Conservation (phyloP, 1,140 invertebrate genomes). For the Oedothorax gibbosus region DNA sequence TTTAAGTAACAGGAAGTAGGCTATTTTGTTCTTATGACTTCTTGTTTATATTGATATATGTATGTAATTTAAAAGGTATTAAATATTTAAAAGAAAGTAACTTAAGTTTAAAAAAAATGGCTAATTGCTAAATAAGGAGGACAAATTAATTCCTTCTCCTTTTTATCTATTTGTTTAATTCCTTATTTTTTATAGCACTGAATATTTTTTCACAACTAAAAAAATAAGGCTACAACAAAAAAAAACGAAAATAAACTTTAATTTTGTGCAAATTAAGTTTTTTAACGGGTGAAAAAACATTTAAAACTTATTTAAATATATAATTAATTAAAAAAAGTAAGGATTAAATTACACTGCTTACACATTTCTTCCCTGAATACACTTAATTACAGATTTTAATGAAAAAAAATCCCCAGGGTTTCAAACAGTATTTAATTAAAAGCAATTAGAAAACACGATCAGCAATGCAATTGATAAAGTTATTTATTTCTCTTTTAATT, state of each 20-base stretch:
- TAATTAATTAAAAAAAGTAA: slow-evolving; percentile 31
- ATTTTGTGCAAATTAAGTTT: not conserved
- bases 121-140: too few species aligned
- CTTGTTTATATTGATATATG: too few species aligned
- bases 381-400: slow-evolving; percentile 15
- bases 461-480: not conserved
- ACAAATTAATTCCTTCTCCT: too few species aligned
- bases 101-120: too few species aligned
- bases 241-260: not conserved
- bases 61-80: too few species aligned
- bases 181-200: too few species aligned
- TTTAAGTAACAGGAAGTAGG: too few species aligned
- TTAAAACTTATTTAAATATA: not conserved
- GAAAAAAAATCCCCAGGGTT: not conserved
- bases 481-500: slow-evolving; percentile 16
- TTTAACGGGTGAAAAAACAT: slow-evolving; percentile 4
- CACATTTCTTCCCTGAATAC: not conserved
- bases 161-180: too few species aligned
- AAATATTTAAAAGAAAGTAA: too few species aligned
- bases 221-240: not conserved
- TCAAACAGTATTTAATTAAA: slow-evolving; percentile 31
- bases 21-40: too few species aligned
- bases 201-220: too few species aligned
- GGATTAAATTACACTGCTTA: not conserved
- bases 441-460: slow-evolving; percentile 23